Percentiles rank a stretch among this genome's conserved stretches.
Conservation (phyloP, 2,888 invertebrate genomes). For the Pomacea canaliculata region DNA sequence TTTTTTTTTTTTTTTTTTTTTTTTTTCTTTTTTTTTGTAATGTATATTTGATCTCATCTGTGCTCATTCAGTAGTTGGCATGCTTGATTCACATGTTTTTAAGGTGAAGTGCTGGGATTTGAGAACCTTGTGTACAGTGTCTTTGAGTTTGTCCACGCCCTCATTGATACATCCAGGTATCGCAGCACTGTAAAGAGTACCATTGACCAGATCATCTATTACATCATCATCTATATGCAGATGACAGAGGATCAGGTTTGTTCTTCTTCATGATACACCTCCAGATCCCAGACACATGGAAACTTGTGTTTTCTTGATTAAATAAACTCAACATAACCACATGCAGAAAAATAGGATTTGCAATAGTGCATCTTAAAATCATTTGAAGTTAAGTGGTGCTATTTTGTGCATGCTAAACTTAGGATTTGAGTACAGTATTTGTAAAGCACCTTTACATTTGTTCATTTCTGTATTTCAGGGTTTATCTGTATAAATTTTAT, state of each 20-base stretch:
- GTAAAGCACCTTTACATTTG: no score
- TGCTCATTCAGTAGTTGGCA: not conserved
- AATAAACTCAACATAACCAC: no score
- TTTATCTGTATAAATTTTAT: not conserved
- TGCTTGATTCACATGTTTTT: slow-evolving; percentile 22
- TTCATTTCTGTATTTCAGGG: no score
- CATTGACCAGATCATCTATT: slow-evolving; percentile 77
- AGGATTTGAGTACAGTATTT: no score
- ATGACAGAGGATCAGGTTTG: slow-evolving; percentile 78
- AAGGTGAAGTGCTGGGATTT: slow-evolving; percentile 77
- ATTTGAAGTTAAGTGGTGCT: no score
- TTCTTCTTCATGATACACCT: not conserved
- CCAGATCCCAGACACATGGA: not conserved
- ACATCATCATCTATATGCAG: slow-evolving; percentile 79
- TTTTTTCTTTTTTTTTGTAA: no score
- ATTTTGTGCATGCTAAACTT: no score
- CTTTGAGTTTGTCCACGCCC: slow-evolving; percentile 78
- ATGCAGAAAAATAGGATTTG: no score
- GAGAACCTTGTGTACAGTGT: slow-evolving; percentile 78
- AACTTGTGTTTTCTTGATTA: not conserved
- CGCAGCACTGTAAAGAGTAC: slow-evolving; percentile 75
- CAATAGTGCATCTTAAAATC: no score
- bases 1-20: no score
- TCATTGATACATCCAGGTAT: slow-evolving; percentile 75
- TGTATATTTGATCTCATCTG: no score